These are phyloP conservation scores for Orthonychiurus folsomi DNA, from an alignment of 2,888 invertebrate species.

Conservation along the genomic window DNA sequence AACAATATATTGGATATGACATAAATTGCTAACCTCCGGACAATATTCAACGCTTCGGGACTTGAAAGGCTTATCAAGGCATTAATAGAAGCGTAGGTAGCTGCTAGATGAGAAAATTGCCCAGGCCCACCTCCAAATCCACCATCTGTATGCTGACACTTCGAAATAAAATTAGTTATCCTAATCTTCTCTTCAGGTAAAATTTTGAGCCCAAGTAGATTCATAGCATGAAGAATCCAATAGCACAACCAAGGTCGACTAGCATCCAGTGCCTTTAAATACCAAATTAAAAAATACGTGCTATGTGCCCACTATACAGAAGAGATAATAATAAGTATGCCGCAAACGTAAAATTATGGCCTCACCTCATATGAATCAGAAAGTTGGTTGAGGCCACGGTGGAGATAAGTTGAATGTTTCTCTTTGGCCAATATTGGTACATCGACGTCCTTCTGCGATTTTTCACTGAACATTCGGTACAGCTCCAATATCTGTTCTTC, in stretches of 20 bases:
- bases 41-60: slow-evolving; percentile 74
- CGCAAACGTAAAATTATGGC: neutral
- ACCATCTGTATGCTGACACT: slow-evolving; percentile 65
- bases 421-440: slow-evolving; percentile 55
- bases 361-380: slow-evolving; percentile 60
- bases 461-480: slow-evolving; percentile 43
- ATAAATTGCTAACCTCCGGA: slow-evolving; percentile 57
- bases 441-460: slow-evolving; percentile 44
- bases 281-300: slow-evolving; percentile 12
- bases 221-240: slow-evolving; percentile 88
- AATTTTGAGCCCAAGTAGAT: slow-evolving; percentile 60
- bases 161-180: slow-evolving; percentile 54
- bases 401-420: slow-evolving; percentile 58
- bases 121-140: slow-evolving; percentile 93
- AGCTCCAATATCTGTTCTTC: slow-evolving; percentile 52
- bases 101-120: slow-evolving; percentile 85
- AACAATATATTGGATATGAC: neutral
- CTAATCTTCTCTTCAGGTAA: slow-evolving; percentile 50
- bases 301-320: neutral
- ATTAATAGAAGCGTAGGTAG: slow-evolving; percentile 95
- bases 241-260: slow-evolving; percentile 95
- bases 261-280: slow-evolving; percentile 67
- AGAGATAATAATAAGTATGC: neutral
- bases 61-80: slow-evolving; percentile 81
- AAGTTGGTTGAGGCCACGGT: slow-evolving; percentile 58